Evolutionary conservation across 2,797 vertebrate species (phyloP).

Genomic region (Pseudocheirus occidentalis): DNA sequence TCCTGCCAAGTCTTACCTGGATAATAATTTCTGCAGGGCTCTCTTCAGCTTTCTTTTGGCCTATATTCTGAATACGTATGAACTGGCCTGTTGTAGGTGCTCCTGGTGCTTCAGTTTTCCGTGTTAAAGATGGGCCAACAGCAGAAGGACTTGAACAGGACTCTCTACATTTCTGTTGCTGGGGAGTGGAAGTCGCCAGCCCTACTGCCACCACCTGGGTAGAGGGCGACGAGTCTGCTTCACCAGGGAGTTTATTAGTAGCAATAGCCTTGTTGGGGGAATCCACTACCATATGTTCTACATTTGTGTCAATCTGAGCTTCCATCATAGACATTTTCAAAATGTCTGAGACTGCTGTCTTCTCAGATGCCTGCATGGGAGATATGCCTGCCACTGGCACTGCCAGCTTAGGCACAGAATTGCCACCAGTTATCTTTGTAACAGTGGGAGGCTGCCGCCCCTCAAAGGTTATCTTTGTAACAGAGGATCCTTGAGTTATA

Average conservation of each 20-base stretch:
- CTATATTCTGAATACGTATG: slow-evolving; percentile 90
- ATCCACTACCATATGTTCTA: slow-evolving; percentile 92
- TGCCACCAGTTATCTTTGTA: slow-evolving; percentile 89
- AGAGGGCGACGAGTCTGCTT: slow-evolving; percentile 83
- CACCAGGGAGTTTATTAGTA: slow-evolving; percentile 80
- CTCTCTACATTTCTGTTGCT: slow-evolving; percentile 84
- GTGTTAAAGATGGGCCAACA: slow-evolving; percentile 80
- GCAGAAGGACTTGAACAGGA: slow-evolving; percentile 83
- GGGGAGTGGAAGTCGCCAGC: slow-evolving; percentile 81
- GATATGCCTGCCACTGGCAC: slow-evolving; percentile 89
- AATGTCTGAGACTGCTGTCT: slow-evolving; percentile 94
- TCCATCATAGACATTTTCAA: slow-evolving; percentile 99
- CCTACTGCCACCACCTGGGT: slow-evolving; percentile 83
- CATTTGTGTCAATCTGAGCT: slow-evolving; percentile 93
- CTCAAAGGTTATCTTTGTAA: slow-evolving; percentile 97
- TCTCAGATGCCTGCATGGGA: slow-evolving; percentile 85
- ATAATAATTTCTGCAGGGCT: slow-evolving; percentile 87
- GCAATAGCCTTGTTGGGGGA: slow-evolving; percentile 86
- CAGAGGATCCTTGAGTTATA: slow-evolving; percentile 94
- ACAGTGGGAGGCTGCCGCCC: slow-evolving; percentile 88
- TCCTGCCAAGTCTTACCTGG: slow-evolving; percentile 84
- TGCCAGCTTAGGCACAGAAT: slow-evolving; percentile 88
- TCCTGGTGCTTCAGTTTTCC: slow-evolving; percentile 82
- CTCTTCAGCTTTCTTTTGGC: slow-evolving; percentile 87
- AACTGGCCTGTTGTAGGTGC: slow-evolving; percentile 86